These are phyloP conservation scores for Cyprinodon diabolis DNA, from an alignment of 2,797 vertebrate species.

Conservation along the genomic window DNA sequence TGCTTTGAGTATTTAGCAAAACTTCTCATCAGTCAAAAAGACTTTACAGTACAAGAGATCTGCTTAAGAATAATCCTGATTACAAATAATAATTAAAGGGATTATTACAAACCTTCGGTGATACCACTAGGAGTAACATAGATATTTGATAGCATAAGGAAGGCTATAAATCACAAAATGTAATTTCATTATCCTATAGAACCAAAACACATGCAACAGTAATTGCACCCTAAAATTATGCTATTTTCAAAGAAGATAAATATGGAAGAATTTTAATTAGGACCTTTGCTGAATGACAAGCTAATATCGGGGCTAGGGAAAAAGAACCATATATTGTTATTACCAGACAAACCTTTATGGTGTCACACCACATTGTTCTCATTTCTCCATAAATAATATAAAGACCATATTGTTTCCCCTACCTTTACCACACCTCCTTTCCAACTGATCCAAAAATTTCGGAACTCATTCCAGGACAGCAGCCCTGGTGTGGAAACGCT, in stretches of 20 bases:
- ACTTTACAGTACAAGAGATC: constrained; percentile 38
- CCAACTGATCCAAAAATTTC: constrained; percentile 95
- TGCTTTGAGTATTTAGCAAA: not conserved
- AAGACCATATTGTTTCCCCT: constrained; percentile 7
- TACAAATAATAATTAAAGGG: too few relatives aligned
- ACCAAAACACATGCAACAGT: constrained; percentile 45
- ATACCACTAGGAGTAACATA: constrained; percentile 50
- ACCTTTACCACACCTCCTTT: constrained; percentile 87
- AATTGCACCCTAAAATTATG: constrained; percentile 38
- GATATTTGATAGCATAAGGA: constrained; percentile 43
- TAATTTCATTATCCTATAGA: constrained; percentile 58
- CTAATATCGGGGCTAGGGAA: constrained; percentile 35
- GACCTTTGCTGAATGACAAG: too few relatives aligned
- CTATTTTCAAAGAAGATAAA: constrained; percentile 42
- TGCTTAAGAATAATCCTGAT: constrained; percentile 33
- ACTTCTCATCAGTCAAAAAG: constrained; percentile 19
- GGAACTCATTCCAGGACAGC: constrained; percentile 95
- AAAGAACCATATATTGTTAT: constrained; percentile 43
- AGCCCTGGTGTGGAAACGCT: constrained; percentile 84
- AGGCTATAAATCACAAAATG: constrained; percentile 44
- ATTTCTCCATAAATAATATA: too few relatives aligned
- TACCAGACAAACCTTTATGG: constrained; percentile 58
- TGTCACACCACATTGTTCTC: constrained; percentile 10
- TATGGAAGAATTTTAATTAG: constrained; percentile 18
- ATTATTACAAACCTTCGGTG: constrained; percentile 3